Conservation (phyloP, 2,113 vertebrate genomes). For the Neomonachus schauinslandi region DNA sequence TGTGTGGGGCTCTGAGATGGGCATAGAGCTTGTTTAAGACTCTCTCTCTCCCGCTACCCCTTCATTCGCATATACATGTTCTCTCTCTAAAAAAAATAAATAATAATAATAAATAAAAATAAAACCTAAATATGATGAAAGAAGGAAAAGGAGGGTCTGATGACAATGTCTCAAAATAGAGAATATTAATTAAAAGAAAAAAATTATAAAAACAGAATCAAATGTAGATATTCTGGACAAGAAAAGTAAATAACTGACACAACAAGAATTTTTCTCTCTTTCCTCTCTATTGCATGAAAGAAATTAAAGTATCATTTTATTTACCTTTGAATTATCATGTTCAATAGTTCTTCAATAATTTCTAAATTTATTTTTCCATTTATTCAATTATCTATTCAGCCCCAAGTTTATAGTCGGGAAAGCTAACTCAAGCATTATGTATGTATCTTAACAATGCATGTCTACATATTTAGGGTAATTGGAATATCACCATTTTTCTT, state of each 20-base stretch:
- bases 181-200: not conserved
- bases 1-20: not conserved
- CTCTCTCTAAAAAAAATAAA: not conserved
- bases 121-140: not conserved
- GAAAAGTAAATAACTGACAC: not conserved
- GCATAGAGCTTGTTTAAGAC: not conserved
- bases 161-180: not conserved
- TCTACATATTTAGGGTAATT: not conserved
- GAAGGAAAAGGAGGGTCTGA: not conserved
- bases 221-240: not conserved
- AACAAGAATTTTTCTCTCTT: not conserved
- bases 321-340: not conserved
- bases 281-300: not conserved
- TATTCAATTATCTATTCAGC: conserved; percentile 1
- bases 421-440: not conserved
- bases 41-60: not conserved
- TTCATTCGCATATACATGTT: not conserved
- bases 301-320: not conserved
- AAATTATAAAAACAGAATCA: not conserved
- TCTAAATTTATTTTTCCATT: not conserved
- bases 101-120: not conserved
- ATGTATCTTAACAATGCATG: not conserved
- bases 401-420: not conserved
- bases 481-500: not conserved
- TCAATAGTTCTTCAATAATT: not conserved